Evolutionary conservation across 2,888 invertebrate genomes (phyloP), one percentile per base, ranked within the genome.

Genomic region (Scelioninae gen. 1): DNA sequence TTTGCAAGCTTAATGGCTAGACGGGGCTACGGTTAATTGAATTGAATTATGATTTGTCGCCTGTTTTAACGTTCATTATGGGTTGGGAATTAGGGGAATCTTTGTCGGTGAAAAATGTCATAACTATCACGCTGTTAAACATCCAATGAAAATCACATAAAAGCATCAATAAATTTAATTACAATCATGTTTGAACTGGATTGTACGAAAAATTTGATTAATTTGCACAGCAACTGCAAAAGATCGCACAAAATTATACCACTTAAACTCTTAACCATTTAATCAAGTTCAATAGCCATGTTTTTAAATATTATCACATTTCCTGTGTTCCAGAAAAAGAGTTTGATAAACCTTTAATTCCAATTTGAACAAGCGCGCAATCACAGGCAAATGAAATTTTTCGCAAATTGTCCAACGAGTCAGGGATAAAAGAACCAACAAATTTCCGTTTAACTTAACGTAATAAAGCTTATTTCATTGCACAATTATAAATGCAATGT

Each of bases 1-100:
- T 69, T 77, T 62, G n/a, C 45, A 5, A 10, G 0, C n/a, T 68
- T 34, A 60, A 68, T 43, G 34, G 23, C 34, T 31, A 34, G 40
- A 10, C 58, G 38, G 49, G 43, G 51, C 40, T 60, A n/a, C n/a
- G 31, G 32, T 71, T 78, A 69, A 78, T 72, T 72, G 40, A 79
- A 51, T 66, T 23, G 34, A 78, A 51, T 60, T 60, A 63, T 56
- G 45, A 76, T 60, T 40, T 55, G n/a, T n/a, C 40, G 13, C 15
- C n/a, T 13, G 13, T 56, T 66, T 75, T 29, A 43, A 16, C 32
- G 23, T 49, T 63, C 16, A 49, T 49, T 8, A 34, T 16, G 11
- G 32, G 0, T 10, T 11, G 10, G 9, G 29, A 53, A 63, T 63
- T 63, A 47, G 15, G 49, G 6, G 63, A 32, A 47, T 32, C 31